Conservation (phyloP, 2,113 vertebrate genomes). For the Oreochromis tanganicae region DNA sequence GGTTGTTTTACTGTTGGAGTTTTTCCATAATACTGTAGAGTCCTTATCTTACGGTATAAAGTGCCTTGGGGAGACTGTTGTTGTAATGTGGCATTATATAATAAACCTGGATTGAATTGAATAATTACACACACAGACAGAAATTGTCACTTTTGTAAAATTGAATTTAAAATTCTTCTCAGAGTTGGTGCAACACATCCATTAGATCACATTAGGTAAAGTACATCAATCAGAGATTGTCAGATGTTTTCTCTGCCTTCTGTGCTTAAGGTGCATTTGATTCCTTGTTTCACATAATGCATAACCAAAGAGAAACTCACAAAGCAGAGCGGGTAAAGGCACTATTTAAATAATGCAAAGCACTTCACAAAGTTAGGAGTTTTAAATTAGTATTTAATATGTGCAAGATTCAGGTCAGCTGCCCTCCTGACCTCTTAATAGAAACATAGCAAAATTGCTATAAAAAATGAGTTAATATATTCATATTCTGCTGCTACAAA, state of each 20-base stretch:
- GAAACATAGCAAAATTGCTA: neutral
- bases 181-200: neutral
- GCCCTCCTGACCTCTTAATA: neutral
- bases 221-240: neutral
- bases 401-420: neutral
- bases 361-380: neutral
- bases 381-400: neutral
- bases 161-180: neutral
- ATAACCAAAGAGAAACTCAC: neutral
- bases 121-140: neutral
- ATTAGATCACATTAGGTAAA: conserved; percentile 7
- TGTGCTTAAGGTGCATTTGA: conserved; percentile 2
- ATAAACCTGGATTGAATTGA: neutral
- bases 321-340: neutral
- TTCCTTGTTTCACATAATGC: neutral
- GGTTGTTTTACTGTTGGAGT: neutral
- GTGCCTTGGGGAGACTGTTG: neutral
- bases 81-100: neutral
- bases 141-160: conserved; percentile 8
- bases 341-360: neutral
- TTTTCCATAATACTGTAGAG: neutral
- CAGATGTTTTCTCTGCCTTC: neutral
- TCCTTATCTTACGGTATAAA: neutral
- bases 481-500: neutral
- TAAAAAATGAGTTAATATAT: neutral